Evolutionary conservation across 2,888 invertebrate genomes (phyloP), one percentile per base, ranked within the genome.

Genomic region (Drosophila antonietae): DNA sequence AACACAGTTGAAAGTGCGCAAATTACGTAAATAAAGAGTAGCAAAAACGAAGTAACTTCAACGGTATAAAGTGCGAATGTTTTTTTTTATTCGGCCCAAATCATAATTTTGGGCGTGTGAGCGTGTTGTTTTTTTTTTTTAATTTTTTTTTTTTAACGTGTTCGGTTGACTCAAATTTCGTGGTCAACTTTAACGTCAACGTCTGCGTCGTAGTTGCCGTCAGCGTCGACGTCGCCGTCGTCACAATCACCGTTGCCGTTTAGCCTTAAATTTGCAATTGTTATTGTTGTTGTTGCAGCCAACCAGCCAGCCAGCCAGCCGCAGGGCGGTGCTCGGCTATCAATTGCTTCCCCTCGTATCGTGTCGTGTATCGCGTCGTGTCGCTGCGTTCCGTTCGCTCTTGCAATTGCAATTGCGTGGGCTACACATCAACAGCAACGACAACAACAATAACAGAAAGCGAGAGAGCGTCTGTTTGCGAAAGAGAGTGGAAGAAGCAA

Each of bases 131-230:
- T 55, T 46, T 56, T 63, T 33, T 9, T 20, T 14, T 44, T 44
- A 7, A 20, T 20, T 20, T 6, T 7, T 37, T 37, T 52, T 68
- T 67, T 69, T 64, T 78, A 78, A 81, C 78, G 75, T 81, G 82
- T 78, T 57, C 49, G 51, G 61, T 68, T 79, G 80, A 79, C 83
- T 83, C 68, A 75, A 83, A 80, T 68, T 80, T 83, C 83, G 79
- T 80, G 79, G 80, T 81, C 78, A 73, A 77, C 68, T 68, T 68
- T 63, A 44, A 28, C 63, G 78, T 56, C 57, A 44, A 18, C 43
- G 75, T 62, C 62, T 70, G 28, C n/a, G 75, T 66, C 56, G 57
- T 33, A 10, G 70, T 67, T 58, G 63, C 10, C 44, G 67, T 75
- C 61, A 41, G 20, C 10, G 74, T 41, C 35, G 49, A 2, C 46